Conservation (phyloP, 2,113 vertebrate genomes). For the Triplophysa dalaica region DNA sequence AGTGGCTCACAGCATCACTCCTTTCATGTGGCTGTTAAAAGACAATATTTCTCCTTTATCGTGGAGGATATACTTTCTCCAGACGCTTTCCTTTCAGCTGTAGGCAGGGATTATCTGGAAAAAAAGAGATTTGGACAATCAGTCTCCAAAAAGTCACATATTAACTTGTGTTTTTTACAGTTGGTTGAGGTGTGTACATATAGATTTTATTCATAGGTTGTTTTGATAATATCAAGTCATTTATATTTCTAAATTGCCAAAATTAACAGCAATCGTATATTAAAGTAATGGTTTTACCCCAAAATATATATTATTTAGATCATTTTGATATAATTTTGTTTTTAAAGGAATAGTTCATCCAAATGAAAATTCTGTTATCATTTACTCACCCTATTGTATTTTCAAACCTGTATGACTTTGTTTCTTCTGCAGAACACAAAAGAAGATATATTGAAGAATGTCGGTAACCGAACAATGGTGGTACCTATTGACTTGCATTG, state of each 20-base stretch:
- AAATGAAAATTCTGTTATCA: too few species aligned
- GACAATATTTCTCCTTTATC: conserved; percentile 66
- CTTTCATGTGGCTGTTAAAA: conserved; percentile 73
- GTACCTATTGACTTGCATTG: too few species aligned
- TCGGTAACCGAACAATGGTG: too few species aligned
- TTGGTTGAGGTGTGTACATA: conserved; percentile 12
- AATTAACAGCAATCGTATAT: background rate
- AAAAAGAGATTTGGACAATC: conserved; percentile 47
- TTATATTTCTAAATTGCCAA: background rate
- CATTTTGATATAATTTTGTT: too few species aligned
- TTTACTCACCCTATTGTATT: too few species aligned
- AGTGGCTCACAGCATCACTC: conserved; percentile 64
- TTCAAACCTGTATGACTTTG: too few species aligned
- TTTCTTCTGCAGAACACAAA: too few species aligned
- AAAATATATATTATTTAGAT: background rate
- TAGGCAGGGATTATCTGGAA: conserved; percentile 57
- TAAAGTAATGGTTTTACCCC: background rate
- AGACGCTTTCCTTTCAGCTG: conserved; percentile 51
- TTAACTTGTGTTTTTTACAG: conserved; percentile 55
- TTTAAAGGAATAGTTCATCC: too few species aligned
- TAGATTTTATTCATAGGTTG: conserved; percentile 27
- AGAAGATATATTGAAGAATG: too few species aligned
- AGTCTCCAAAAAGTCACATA: conserved; percentile 61
- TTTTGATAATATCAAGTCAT: background rate
- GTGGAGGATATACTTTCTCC: conserved; percentile 59